These are phyloP conservation scores for Athene cunicularia DNA, from an alignment of 2,113 vertebrate species.

Conservation along the genomic window DNA sequence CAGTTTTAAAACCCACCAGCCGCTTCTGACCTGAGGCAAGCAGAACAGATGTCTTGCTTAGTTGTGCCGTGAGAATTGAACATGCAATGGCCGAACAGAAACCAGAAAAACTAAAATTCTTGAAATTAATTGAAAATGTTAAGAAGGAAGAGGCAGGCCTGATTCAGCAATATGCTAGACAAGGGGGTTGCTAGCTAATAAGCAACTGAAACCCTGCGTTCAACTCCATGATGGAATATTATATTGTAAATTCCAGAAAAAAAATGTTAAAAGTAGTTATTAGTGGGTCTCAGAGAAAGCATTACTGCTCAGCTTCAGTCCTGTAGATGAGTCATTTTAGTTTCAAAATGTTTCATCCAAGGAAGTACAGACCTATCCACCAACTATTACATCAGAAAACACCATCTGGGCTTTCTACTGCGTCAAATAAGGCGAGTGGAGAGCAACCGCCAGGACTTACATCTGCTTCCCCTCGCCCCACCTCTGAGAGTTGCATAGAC, in stretches of 20 bases:
- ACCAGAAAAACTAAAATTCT: neutral
- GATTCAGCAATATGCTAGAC: neutral
- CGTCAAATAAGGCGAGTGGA: neutral
- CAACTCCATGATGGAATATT: neutral
- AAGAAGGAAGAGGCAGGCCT: neutral
- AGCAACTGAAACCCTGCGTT: neutral
- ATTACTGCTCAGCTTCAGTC: neutral
- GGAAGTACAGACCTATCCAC: accelerated
- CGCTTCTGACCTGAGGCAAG: neutral
- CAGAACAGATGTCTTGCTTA: neutral
- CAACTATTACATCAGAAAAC: neutral
- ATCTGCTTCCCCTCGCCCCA: neutral
- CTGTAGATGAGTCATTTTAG: neutral
- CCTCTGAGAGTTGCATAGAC: neutral
- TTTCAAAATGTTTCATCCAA: neutral
- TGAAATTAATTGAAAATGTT: neutral
- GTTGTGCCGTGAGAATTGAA: neutral
- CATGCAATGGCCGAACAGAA: neutral
- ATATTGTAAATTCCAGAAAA: neutral
- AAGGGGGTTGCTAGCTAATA: neutral
- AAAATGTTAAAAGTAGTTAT: neutral
- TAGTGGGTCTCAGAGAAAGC: neutral
- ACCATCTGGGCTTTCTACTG: neutral
- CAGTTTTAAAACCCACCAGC: neutral
- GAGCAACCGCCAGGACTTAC: neutral